These are phyloP conservation scores for Lingula anatina DNA, from an alignment of 2,888 invertebrate species.

Conservation along the genomic window DNA sequence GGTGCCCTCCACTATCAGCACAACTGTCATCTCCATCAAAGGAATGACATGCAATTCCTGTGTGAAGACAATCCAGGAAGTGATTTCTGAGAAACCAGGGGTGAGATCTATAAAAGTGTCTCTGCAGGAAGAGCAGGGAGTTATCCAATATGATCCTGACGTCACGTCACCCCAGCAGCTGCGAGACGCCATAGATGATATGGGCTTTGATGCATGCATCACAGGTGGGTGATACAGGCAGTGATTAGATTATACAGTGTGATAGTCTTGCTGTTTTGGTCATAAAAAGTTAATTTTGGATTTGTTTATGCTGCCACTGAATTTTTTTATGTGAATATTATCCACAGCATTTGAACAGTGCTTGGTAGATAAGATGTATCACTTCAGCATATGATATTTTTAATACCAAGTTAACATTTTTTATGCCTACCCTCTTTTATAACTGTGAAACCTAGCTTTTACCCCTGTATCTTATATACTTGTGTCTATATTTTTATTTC, in stretches of 20 bases:
- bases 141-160: slow-evolving; percentile 66
- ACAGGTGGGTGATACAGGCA: slow-evolving; percentile 15
- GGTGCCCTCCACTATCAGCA: slow-evolving; percentile 55
- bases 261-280: not conserved
- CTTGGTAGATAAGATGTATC: too few species aligned
- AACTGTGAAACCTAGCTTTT: too few species aligned
- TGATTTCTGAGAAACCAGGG: slow-evolving; percentile 59
- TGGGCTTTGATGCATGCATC: slow-evolving; percentile 76
- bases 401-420: too few species aligned
- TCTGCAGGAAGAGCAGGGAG: slow-evolving; percentile 69
- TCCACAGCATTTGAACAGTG: too few species aligned
- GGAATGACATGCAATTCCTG: slow-evolving; percentile 95
- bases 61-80: slow-evolving; percentile 75
- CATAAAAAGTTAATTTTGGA: not conserved
- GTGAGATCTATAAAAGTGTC: slow-evolving; percentile 53
- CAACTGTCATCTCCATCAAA: slow-evolving; percentile 23
- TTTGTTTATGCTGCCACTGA: too few species aligned
- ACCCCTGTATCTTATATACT: too few species aligned
- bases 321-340: too few species aligned
- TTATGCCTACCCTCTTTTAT: too few species aligned
- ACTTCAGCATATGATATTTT: too few species aligned
- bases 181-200: slow-evolving; percentile 72
- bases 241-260: not conserved
- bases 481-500: too few species aligned
- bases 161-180: slow-evolving; percentile 61